phyloP scores from a whole-genome alignment of 2,113 vertebrate genomes.

The Galeopterus variegatus region DNA sequence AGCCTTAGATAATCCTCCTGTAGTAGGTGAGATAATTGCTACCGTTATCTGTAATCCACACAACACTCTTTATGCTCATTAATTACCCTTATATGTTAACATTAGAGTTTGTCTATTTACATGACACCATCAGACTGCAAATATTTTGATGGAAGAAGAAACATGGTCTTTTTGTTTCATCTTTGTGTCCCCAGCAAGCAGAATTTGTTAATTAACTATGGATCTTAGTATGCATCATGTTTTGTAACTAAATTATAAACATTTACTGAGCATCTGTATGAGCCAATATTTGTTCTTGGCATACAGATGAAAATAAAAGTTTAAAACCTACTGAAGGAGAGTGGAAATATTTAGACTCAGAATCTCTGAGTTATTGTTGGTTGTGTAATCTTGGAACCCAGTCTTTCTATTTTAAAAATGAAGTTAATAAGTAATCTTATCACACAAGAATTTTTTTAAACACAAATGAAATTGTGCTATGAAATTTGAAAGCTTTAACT shows the following conservation, averaged over 20 bases:
- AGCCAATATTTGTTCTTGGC: not conserved
- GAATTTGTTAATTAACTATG: not conserved
- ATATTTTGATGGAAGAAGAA: not conserved
- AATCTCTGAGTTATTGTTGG: not conserved
- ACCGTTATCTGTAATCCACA: constrained; percentile 48
- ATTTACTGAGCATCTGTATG: not conserved
- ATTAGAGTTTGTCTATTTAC: constrained; percentile 39
- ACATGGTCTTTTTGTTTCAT: not conserved
- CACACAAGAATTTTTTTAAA: not conserved
- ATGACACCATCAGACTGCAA: not conserved
- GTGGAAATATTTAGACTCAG: not conserved
- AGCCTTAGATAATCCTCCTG: constrained; percentile 34
- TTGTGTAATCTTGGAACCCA: not conserved
- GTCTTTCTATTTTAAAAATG: not conserved
- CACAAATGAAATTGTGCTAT: not conserved
- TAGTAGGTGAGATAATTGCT: constrained; percentile 34
- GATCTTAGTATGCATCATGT: not conserved
- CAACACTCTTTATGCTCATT: not conserved
- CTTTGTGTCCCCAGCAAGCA: not conserved
- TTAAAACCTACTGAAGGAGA: not conserved
- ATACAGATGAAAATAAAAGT: not conserved
- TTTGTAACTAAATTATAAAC: not conserved
- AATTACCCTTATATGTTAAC: not conserved
- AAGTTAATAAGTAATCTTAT: not conserved
- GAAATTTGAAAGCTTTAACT: not conserved